Conservation (phyloP, 2,113 vertebrate genomes). For the Pogona vitticeps region DNA sequence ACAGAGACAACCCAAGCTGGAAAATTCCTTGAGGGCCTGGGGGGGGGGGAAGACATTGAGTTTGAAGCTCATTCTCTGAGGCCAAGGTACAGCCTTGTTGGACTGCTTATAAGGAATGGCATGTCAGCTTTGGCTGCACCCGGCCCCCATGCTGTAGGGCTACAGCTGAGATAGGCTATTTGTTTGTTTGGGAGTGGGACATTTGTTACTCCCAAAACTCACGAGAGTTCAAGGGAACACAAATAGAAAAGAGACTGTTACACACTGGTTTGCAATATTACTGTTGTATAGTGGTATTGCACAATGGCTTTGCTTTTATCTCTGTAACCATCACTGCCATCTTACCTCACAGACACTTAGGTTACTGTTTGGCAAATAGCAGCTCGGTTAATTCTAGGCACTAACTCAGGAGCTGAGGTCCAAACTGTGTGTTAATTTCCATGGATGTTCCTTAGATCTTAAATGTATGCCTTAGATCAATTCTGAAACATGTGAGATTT, state of each 20-base stretch:
- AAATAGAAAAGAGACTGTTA: fast-evolving
- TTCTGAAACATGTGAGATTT: neutral
- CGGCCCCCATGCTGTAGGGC: neutral
- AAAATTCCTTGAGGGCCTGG: neutral
- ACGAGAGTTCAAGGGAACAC: constrained; percentile 40
- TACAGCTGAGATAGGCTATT: neutral
- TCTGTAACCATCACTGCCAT: no score
- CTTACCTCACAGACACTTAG: neutral
- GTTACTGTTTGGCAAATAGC: neutral
- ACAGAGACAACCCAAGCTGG: neutral
- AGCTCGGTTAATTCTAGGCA: no score
- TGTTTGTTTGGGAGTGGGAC: constrained; percentile 37
- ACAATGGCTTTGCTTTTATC: neutral
- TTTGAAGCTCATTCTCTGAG: constrained; percentile 25
- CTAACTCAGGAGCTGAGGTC: neutral
- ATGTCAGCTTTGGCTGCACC: neutral
- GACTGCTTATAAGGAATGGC: constrained; percentile 4
- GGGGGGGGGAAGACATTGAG: neutral
- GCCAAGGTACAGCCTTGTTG: constrained; percentile 7
- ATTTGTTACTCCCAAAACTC: constrained; percentile 58
- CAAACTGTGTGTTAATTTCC: neutral
- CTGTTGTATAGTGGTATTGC: constrained; percentile 40
- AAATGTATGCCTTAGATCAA: neutral
- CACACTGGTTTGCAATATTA: neutral
- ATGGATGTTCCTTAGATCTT: neutral